Percentiles rank a stretch among this genome's conserved stretches.
phyloP scores from a whole-genome alignment of 2,888 invertebrate genomes.

The Chromoteleia sp. region DNA sequence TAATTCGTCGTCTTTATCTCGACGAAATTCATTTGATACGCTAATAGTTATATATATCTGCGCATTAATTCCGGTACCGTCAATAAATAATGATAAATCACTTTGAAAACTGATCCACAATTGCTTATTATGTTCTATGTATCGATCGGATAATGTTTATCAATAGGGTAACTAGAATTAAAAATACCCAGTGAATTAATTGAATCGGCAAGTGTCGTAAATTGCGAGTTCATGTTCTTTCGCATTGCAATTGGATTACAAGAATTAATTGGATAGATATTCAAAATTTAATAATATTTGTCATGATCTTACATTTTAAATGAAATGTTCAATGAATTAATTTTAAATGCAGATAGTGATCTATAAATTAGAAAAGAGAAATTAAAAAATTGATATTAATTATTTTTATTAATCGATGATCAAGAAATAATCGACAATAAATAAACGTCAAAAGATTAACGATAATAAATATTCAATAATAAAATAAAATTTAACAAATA shows the following conservation, averaged over 20 bases:
- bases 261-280: conserved; percentile 33
- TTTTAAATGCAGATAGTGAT: background rate
- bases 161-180: conserved; percentile 29
- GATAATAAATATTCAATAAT: too few relatives aligned
- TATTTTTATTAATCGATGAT: too few relatives aligned
- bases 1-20: conserved; percentile 38
- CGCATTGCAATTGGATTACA: conserved; percentile 32
- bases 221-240: background rate
- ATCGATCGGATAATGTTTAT: conserved; percentile 47
- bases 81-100: conserved; percentile 40
- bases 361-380: too few relatives aligned
- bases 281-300: conserved; percentile 12
- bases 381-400: too few relatives aligned
- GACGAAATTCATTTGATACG: conserved; percentile 36
- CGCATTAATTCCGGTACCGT: background rate
- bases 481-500: too few relatives aligned
- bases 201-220: conserved; percentile 21
- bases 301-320: background rate
- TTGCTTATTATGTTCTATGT: conserved; percentile 32
- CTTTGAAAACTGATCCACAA: conserved; percentile 28
- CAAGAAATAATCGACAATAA: too few relatives aligned
- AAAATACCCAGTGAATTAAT: conserved; percentile 40
- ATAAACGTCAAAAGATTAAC: too few relatives aligned
- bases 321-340: background rate
- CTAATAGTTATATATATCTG: conserved; percentile 21